These are phyloP conservation scores for Lepus europaeus DNA, from an alignment of 2,113 vertebrate species.

Conservation along the genomic window DNA sequence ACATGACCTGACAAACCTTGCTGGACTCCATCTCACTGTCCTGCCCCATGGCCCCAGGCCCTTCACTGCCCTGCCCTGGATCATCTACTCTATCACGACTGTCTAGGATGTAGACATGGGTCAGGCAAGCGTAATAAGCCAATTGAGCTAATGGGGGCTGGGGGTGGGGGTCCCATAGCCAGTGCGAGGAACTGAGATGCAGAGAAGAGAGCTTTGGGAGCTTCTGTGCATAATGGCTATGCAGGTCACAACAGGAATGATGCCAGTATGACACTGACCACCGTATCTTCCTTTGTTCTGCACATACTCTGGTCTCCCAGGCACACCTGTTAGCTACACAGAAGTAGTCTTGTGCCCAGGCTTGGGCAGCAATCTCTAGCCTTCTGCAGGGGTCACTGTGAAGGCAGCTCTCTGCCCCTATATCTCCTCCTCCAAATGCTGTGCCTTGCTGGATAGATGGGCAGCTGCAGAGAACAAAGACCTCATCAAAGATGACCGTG, in stretches of 20 bases:
- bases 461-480: constrained; percentile 50
- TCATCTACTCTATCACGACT: constrained; percentile 26
- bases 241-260: neutral
- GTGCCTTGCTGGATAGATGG: constrained; percentile 39
- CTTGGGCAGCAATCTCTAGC: neutral
- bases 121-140: neutral
- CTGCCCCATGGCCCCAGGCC: neutral
- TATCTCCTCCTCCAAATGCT: neutral
- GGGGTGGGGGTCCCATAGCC: neutral
- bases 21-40: neutral
- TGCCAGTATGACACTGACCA: constrained; percentile 10
- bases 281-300: constrained; percentile 26
- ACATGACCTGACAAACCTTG: constrained; percentile 12
- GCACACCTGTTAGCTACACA: neutral
- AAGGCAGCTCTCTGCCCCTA: constrained; percentile 35
- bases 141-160: neutral
- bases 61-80: neutral
- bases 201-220: neutral
- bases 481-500: constrained; percentile 39
- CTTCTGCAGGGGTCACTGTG: neutral
- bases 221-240: neutral
- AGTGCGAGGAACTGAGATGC: constrained; percentile 32
- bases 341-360: neutral
- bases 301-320: neutral
- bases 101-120: neutral